Evolutionary conservation across 2,113 vertebrate species (phyloP), one percentile per base, ranked within the genome.

Genomic region (Hassar affinis): DNA sequence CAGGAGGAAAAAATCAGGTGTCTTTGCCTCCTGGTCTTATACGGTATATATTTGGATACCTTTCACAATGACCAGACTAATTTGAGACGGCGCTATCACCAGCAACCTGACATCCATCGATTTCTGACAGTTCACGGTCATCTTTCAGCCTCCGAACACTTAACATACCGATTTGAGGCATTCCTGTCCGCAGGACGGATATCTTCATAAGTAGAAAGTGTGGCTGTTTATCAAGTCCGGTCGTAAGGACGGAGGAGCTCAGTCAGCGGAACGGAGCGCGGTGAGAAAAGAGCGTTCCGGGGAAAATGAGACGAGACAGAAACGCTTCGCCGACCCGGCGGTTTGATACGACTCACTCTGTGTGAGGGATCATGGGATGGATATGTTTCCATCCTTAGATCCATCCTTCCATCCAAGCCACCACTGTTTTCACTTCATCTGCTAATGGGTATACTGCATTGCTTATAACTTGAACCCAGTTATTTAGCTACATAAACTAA

Each of bases 261-360:
- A 56, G 82, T 81, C 62, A 78, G 76, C 11, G 57, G 59, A 75
- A 64, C 51, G 20, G 85, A 90, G 88, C 78, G 85, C 87, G 87
- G 83, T 84, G 47, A 71, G 51, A 77, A 57, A 78, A 61, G 57
- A 77, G 84, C 38, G 79, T 51, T 75, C 4, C 66, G 74, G 86
- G 82, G 45, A 81, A 92, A 90, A 90, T 91, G 81, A 89, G 86
- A 85, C 56, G 81, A 92, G 88, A 88, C 79, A 78, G 91, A 84
- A 84, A 85, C 20, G 89, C 91, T 91, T 80, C 88, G 75, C 75
- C 88, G 91, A 77, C 86, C 87, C 84, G 82, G 38, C 54, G 79
- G 80, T 88, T 84, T 77, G 74, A 87, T 83, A 88, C 89, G 89
- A 90, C 86, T 91, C 88, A 86, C 85, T 38, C 86, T 86, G 88